Evolutionary conservation across 1,140 invertebrate species (phyloP), one percentile per base, ranked within the genome.

Genomic region (Colletes gigas): DNA sequence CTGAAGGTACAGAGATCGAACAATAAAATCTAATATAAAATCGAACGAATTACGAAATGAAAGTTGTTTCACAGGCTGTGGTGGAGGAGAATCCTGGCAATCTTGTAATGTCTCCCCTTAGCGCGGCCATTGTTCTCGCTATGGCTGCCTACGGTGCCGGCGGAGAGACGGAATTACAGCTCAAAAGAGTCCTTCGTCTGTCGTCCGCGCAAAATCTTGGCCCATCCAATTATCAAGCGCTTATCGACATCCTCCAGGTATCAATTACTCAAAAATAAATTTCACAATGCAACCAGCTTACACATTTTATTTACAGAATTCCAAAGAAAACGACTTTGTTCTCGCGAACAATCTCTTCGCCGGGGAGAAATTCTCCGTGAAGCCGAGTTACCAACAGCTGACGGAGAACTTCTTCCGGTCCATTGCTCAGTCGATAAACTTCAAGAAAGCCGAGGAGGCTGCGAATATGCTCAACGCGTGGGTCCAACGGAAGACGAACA

Each of bases 381-480:
- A 91, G 21, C 41, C 84, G 0, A 62, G 80, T 15, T 93, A 81
- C 21, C 70, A 80, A 21, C 21, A 82, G n/a, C 15, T 89, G 3
- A 87, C 88, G 0, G 39, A 82, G 57, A 75, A 77, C 1, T 54
- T 69, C 5, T 93, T 90, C 65, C 70, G 59, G 21, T 90, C 91
- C n/a, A 72, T 17, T 3, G 78, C 59, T 10, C 12, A 75, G 68
- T 81, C 6, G 9, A 73, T 95, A 0, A 84, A 95, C 71, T 95
- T 95, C 73, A 14, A 3, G 0, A 52, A 91, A 62, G 74, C 83
- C 0, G 0, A 41, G 0, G 78, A 88, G 9, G 89, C 90, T 21
- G 89, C 93, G 4, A 86, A 92, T 47, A 85, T 44, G 0, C 95
- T 96, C 54, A 96, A 96, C 73, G 55, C 82, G 3, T 96, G 95